These are phyloP conservation scores for Petaurus breviceps DNA, from an alignment of 2,113 vertebrate genomes.

Conservation along the genomic window DNA sequence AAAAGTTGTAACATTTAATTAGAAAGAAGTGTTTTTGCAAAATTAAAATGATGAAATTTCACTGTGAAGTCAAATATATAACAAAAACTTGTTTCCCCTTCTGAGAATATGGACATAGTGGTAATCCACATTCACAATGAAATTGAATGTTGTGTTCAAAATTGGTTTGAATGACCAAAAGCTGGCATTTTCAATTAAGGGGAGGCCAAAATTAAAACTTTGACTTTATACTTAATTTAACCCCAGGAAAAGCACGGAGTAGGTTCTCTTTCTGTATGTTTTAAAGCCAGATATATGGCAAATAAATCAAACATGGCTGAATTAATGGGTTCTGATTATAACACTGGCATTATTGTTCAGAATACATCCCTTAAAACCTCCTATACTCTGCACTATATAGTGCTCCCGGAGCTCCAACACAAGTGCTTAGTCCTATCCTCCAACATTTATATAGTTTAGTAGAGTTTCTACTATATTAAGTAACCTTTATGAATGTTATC, in stretches of 20 bases:
- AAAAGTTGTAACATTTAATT: background rate
- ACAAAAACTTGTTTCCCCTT: background rate
- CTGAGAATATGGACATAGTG: background rate
- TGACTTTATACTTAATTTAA: background rate
- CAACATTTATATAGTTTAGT: background rate
- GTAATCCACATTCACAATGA: background rate
- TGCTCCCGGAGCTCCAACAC: background rate
- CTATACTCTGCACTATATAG: background rate
- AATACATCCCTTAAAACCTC: background rate
- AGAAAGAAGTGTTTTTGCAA: background rate
- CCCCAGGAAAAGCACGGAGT: background rate
- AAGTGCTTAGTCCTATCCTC: background rate
- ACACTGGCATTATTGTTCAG: background rate
- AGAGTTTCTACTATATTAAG: background rate
- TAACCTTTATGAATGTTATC: background rate
- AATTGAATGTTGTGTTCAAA: background rate
- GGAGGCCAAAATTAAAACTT: background rate
- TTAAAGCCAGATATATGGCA: background rate
- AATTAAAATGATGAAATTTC: background rate
- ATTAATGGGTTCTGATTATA: background rate
- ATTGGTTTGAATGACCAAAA: constrained; percentile 13
- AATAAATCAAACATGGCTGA: background rate
- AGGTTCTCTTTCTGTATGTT: background rate
- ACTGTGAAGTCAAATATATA: background rate
- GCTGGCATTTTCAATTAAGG: background rate